phyloP scores from a whole-genome alignment of 2,888 invertebrate genomes.

The Andrena minutula region DNA sequence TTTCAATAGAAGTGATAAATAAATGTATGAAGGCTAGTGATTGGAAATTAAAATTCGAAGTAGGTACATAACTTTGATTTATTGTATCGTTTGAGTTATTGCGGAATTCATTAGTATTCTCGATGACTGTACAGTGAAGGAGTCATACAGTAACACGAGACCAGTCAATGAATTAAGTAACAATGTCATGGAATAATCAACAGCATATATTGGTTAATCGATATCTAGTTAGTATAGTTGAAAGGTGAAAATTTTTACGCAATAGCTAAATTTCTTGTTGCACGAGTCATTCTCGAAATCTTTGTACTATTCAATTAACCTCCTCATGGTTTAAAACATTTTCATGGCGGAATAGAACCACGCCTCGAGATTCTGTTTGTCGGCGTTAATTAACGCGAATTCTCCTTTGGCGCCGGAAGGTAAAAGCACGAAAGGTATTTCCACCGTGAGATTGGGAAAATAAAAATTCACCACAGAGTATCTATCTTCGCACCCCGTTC shows the following conservation, averaged over 20 bases:
- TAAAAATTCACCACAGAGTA: conserved; percentile 6
- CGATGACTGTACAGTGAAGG: too few relatives aligned
- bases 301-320: conserved; percentile 32
- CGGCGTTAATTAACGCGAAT: conserved; percentile 52
- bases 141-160: too few relatives aligned
- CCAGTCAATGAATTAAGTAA: too few relatives aligned
- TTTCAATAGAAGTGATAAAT: too few relatives aligned
- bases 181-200: too few relatives aligned
- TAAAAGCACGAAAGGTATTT: conserved; percentile 20
- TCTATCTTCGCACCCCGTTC: conserved; percentile 10
- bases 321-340: conserved; percentile 12
- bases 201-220: too few relatives aligned
- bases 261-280: conserved; percentile 26
- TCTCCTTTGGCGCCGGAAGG: conserved; percentile 9
- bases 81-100: too few relatives aligned
- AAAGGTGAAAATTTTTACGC: neutral
- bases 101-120: too few relatives aligned
- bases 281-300: conserved; percentile 26
- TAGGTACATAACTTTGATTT: too few relatives aligned
- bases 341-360: neutral
- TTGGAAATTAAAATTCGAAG: too few relatives aligned
- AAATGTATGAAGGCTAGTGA: too few relatives aligned
- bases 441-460: conserved; percentile 4
- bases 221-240: neutral
- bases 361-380: conserved; percentile 25